Evolutionary conservation across 2,888 invertebrate species (phyloP), one percentile per base, ranked within the genome.

Genomic region (Tetramorium bicarinatum): DNA sequence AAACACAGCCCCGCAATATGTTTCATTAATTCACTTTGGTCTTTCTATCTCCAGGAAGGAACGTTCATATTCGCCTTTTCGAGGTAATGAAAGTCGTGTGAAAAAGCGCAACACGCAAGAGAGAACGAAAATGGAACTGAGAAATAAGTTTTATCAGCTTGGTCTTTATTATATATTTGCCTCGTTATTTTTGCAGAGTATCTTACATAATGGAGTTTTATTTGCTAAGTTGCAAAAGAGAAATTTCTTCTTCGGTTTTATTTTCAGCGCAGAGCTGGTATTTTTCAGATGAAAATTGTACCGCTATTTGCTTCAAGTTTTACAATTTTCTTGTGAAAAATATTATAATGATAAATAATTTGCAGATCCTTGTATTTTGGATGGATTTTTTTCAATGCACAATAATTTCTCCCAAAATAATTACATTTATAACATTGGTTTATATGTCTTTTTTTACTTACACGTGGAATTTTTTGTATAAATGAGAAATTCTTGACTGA

Each of bases 301-400:
- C 7, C 11, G 38, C 9, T n/a, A 56, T 74, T 61, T 49, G 4
- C 7, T 29, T 29, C 13, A n/a, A 44, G 25, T 41, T 61, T 61
- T 41, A 44, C 8, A n/a, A 61, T 74, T 18, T 41, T 34, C 15
- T 72, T 25, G 21, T 1, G 3, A 1, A 15, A 18, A 13, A 25
- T 9, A 74, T 52, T 21, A n/a, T 38, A 54, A 71, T 21, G 8
- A 72, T 21, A 7, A 15, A 56, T 54, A 54, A 72, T 72, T 72
- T 38, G 18, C 34, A 2, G 41, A 13, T 38, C 0, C 44, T 44
- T 11, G 18, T 61, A 61, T 3, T 25, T 61, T 25, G 11, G 7
- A 61, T 61, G 2, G 41, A 8, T 61, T 38, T 62, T 41, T 38
- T 41, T 41, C 6, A 41, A 62, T 41, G n/a, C n/a, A 18, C 6